These are phyloP conservation scores for Crotalus horridus DNA, from an alignment of 2,113 vertebrate genomes.

Conservation along the genomic window DNA sequence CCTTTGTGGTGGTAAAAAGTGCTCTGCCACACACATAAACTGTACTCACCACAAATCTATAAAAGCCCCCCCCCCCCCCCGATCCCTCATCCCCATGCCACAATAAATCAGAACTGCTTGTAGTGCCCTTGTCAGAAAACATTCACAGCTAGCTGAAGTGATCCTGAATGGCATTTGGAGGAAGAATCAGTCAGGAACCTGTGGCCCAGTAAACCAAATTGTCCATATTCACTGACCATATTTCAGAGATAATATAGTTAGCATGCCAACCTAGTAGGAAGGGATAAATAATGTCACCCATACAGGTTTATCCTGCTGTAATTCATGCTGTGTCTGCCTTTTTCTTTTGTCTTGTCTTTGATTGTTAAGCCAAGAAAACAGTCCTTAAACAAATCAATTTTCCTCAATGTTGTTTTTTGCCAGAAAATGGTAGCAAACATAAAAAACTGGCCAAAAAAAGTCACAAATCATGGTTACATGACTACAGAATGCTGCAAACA, in stretches of 20 bases:
- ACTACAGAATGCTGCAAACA: too few relatives aligned
- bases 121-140: neutral
- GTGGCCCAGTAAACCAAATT: neutral
- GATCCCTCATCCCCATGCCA: neutral
- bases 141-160: neutral
- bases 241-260: neutral
- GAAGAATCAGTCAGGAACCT: neutral
- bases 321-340: too few relatives aligned
- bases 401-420: too few relatives aligned
- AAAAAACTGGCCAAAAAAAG: too few relatives aligned
- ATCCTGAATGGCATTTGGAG: neutral
- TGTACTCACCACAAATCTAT: neutral
- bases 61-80: neutral
- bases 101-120: neutral
- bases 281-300: neutral
- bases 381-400: too few relatives aligned
- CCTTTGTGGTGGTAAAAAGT: neutral
- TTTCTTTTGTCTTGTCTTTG: too few relatives aligned
- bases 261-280: neutral
- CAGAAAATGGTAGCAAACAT: too few relatives aligned
- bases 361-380: too few relatives aligned
- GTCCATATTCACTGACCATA: neutral
- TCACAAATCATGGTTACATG: too few relatives aligned
- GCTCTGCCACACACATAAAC: neutral
- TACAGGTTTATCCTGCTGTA: neutral